Conservation (phyloP, 2,113 vertebrate genomes). For the Ictalurus furcatus region DNA sequence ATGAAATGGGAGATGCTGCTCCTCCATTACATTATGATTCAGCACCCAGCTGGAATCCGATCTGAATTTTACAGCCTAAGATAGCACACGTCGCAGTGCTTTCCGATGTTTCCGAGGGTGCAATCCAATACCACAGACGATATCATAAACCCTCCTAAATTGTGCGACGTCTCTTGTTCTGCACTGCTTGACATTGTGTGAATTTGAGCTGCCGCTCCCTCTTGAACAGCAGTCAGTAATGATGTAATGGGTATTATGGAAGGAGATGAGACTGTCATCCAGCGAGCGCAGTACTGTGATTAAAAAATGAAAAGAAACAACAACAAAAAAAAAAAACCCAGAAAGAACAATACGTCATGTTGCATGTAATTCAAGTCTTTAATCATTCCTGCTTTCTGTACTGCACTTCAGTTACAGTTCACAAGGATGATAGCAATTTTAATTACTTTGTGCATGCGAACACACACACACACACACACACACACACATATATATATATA, state of each 20-base stretch:
- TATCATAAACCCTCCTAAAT: conserved; percentile 25
- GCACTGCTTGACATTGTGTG: conserved; percentile 17
- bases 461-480: too few species aligned
- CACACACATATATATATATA: too few species aligned
- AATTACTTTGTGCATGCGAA: not conserved
- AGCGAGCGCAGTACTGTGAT: not conserved
- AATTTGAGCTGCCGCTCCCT: not conserved
- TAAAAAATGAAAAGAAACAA: not conserved
- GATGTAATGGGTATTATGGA: conserved; percentile 24
- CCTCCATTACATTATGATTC: conserved; percentile 16
- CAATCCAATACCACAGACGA: not conserved
- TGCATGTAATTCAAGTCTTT: conserved; percentile 20
- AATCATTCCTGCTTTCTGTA: not conserved
- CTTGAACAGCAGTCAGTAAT: conserved; percentile 5
- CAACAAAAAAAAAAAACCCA: not conserved
- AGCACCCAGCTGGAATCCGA: conserved; percentile 16
- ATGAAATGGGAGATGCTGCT: conserved; percentile 5
- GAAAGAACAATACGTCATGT: not conserved
- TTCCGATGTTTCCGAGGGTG: conserved; percentile 8
- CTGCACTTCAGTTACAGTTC: conserved; percentile 12
- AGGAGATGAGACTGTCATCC: conserved; percentile 23
- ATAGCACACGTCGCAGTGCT: not conserved
- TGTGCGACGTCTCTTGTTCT: conserved; percentile 29
- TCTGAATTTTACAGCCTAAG: conserved; percentile 17
- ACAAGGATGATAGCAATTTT: not conserved